Conservation (phyloP, 2,797 vertebrate genomes). For the Characodon lateralis region DNA sequence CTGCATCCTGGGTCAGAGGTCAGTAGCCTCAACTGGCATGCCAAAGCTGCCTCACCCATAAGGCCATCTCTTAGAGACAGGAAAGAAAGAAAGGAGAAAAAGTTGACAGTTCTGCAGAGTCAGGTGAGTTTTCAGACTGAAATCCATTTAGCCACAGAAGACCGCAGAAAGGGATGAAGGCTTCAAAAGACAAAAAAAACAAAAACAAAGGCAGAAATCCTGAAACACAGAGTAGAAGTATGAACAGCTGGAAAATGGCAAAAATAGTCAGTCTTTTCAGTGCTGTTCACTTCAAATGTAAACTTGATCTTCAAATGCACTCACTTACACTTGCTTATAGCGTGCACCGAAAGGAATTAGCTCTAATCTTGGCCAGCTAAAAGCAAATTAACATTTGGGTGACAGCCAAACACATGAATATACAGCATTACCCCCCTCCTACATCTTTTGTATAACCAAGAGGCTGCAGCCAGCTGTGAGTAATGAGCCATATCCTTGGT, state of each 20-base stretch:
- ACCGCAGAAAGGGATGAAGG: slow-evolving; percentile 41
- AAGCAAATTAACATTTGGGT: slow-evolving; percentile 91
- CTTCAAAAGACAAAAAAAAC: slow-evolving; percentile 43
- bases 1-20: slow-evolving; percentile 89
- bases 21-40: slow-evolving; percentile 89
- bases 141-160: slow-evolving; percentile 46
- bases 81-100: slow-evolving; percentile 52
- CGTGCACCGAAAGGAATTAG: slow-evolving; percentile 87
- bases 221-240: slow-evolving; percentile 75
- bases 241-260: slow-evolving; percentile 50
- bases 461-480: slow-evolving; percentile 82
- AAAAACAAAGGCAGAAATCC: slow-evolving; percentile 42
- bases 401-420: slow-evolving; percentile 87
- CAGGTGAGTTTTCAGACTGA: slow-evolving; percentile 77
- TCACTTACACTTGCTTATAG: slow-evolving; percentile 85
- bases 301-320: slow-evolving; percentile 84
- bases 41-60: slow-evolving; percentile 77
- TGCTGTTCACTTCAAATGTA: slow-evolving; percentile 74
- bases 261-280: slow-evolving; percentile 78
- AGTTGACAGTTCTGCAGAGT: slow-evolving; percentile 87
- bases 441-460: slow-evolving; percentile 80
- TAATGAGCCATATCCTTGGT: slow-evolving; percentile 79
- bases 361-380: slow-evolving; percentile 89
- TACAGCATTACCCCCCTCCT: slow-evolving; percentile 81
- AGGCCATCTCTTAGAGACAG: slow-evolving; percentile 83